phyloP scores from a whole-genome alignment of 2,888 invertebrate species.

The Drosophila subquinaria region DNA sequence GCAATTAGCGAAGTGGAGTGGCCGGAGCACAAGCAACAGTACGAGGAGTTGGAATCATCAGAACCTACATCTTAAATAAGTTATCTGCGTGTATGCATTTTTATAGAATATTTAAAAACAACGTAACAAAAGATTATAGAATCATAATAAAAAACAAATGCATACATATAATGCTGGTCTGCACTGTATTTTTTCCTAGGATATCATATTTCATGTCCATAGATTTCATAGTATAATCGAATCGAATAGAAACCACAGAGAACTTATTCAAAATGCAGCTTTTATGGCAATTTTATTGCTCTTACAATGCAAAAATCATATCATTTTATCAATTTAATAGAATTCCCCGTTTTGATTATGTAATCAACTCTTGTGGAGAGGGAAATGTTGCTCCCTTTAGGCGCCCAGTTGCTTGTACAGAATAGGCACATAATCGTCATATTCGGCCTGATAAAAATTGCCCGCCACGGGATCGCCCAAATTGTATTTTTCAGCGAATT shows the following conservation, averaged over 20 bases:
- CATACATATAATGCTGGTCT: slow-evolving; percentile 24
- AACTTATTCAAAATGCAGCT: slow-evolving; percentile 26
- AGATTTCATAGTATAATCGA: slow-evolving; percentile 3
- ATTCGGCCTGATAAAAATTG: slow-evolving; percentile 95
- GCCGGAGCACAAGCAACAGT: slow-evolving; percentile 60
- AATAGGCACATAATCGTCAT: slow-evolving; percentile 94
- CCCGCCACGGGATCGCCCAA: slow-evolving; percentile 93
- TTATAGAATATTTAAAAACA: slow-evolving; percentile 17
- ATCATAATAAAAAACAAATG: slow-evolving; percentile 46
- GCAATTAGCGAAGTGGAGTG: slow-evolving; percentile 70
- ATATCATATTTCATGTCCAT: not conserved
- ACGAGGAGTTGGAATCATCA: slow-evolving; percentile 37
- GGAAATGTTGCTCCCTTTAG: slow-evolving; percentile 71
- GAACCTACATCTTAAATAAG: slow-evolving; percentile 32
- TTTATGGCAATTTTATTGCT: slow-evolving; percentile 50
- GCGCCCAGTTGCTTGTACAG: slow-evolving; percentile 92
- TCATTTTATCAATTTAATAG: not conserved
- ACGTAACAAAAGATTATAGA: slow-evolving; percentile 41
- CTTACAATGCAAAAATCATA: slow-evolving; percentile 2
- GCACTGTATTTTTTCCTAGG: not conserved
- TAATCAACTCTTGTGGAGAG: slow-evolving; percentile 22
- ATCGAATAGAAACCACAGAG: not conserved
- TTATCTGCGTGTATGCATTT: slow-evolving; percentile 43
- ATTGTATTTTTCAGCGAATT: slow-evolving; percentile 93
- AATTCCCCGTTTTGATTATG: slow-evolving; percentile 33